Base-by-base conservation (phyloP, 2,888 invertebrate species). In the Abrostola triplasia region DNA sequence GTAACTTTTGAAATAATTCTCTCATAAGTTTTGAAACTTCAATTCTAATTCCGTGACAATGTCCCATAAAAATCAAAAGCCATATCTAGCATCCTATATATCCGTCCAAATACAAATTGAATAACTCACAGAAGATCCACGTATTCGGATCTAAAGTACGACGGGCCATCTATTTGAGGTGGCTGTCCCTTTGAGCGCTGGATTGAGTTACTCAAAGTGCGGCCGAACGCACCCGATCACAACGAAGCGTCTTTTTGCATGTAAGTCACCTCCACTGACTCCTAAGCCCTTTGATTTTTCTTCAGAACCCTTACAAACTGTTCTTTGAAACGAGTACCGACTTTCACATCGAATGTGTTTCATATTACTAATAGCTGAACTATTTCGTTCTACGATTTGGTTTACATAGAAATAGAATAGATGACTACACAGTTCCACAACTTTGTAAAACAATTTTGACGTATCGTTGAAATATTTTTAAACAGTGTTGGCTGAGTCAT, bases 111-210 rank as follows among this genome's bases (percentile, higher is more conserved):
- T 84, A 90, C 90, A 93, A 94, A 94, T 94, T 93, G 91, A 93
- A 94, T 94, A 93, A 92, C 90, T 89, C 86, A 84, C 83, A 85
- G 88, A 92, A 92, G 93, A 93, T 92, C 84, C 89, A 92, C 90
- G 92, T 87, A 89, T 88, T 89, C 85, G 85, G 82, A 87, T 88
- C 84, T 84, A 80, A 87, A 88, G 86, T 85, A 84, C 89, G 93
- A 91, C 89, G 81, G 89, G 86, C 88, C 88, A 92, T 93, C 90
- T 88, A 91, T 92, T 90, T 88, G 86, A 88, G 84, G 83, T 80
- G 83, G 86, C 85, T 87, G 92, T 90, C 92, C 91, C 90, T 92
- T 91, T 89, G 86, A 87, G 82, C 80, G 73, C 65, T 64, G 81
- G 84, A 87, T 88, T 87, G 86, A 87, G 86, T 89, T 86, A 86